Evolutionary conservation across 2,888 invertebrate genomes (phyloP).

Genomic region (Anthrax anthrax): DNA sequence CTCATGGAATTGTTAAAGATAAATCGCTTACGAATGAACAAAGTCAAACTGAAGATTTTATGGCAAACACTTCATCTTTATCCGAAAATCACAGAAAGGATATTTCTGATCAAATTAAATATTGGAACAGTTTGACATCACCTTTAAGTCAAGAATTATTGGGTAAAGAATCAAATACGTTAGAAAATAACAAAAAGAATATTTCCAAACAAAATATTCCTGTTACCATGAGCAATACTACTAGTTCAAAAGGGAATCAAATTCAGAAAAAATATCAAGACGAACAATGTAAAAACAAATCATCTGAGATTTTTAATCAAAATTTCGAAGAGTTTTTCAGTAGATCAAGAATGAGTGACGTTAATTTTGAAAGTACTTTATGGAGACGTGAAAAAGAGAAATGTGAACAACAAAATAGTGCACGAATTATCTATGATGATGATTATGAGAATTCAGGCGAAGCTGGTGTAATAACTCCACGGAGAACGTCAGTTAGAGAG

Average conservation of each 20-base stretch:
- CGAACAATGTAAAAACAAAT: no score
- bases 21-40: neutral
- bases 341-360: neutral
- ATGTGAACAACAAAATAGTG: constrained; percentile 2
- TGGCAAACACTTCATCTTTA: no score
- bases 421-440: neutral
- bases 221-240: no score
- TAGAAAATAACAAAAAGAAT: no score
- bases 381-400: constrained; percentile 10
- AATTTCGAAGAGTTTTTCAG: no score
- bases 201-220: no score
- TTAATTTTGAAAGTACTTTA: constrained; percentile 9
- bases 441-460: neutral
- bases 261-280: no score
- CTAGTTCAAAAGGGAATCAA: no score
- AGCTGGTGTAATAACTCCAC: constrained; percentile 6
- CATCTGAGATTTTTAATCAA: no score
- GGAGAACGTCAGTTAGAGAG: constrained; percentile 10
- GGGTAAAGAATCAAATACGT: no score
- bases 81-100: neutral
- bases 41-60: neutral
- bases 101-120: constrained; percentile 9
- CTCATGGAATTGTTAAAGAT: constrained; percentile 2
- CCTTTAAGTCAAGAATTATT: neutral
- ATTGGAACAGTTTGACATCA: constrained; percentile 7